A percentile compares a stretch with the other conserved stretches of the same genome.
phyloP scores from a whole-genome alignment of 2,888 invertebrate species.

The Rotaria macrura region DNA sequence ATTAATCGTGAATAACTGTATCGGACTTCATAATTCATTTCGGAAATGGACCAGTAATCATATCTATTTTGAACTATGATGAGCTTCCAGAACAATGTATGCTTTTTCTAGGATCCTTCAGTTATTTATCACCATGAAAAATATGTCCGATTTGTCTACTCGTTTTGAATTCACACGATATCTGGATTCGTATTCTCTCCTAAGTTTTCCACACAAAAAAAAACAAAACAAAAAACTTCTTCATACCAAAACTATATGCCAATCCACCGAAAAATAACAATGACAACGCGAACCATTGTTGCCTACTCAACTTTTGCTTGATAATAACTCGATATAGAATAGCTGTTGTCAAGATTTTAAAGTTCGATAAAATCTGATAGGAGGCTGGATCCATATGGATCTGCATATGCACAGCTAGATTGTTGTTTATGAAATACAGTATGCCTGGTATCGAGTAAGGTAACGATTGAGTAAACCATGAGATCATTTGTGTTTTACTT shows the following conservation, averaged over 20 bases:
- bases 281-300: constrained; percentile 23
- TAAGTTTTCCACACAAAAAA: too few species aligned
- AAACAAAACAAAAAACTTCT: too few species aligned
- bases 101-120: too few species aligned
- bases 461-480: background rate
- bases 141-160: too few species aligned
- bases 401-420: constrained; percentile 47
- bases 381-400: constrained; percentile 49
- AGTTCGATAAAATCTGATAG: constrained; percentile 48
- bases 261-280: constrained; percentile 23
- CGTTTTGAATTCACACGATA: too few species aligned
- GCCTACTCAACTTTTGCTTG: constrained; percentile 40
- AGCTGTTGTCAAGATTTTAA: constrained; percentile 48
- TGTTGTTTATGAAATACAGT: constrained; percentile 48
- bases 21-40: too few species aligned
- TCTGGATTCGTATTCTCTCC: too few species aligned
- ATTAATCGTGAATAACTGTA: too few species aligned
- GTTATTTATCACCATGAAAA: too few species aligned
- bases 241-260: constrained; percentile 22
- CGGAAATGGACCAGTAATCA: too few species aligned
- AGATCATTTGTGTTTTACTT: background rate
- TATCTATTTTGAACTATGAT: too few species aligned
- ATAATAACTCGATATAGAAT: constrained; percentile 47
- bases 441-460: constrained; percentile 41
- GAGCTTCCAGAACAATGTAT: too few species aligned